A percentile compares a stretch with the other conserved stretches of the same genome.
Evolutionary conservation across 2,888 invertebrate genomes (phyloP).

Genomic region (Pilophorus perplexus): DNA sequence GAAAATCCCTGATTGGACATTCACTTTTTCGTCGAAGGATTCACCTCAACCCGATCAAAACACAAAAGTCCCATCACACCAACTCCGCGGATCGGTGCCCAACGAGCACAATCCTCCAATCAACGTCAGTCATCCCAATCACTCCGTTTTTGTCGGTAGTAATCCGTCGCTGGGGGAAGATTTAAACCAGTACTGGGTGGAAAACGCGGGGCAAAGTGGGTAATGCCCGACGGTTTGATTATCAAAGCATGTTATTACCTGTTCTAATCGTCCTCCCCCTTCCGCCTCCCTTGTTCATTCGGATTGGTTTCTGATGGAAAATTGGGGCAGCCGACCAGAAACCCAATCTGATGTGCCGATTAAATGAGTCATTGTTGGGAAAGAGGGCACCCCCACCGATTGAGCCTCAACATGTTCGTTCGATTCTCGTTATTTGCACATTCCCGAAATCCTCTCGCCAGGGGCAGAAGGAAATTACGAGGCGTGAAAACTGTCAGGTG

Average conservation of each 20-base stretch:
- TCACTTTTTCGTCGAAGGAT: no score
- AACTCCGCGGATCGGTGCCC: no score
- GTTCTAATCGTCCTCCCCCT: conserved; percentile 20
- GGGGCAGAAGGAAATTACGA: no score
- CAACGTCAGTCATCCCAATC: conserved; percentile 28
- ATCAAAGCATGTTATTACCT: conserved; percentile 33
- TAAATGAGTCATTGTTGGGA: conserved; percentile 15
- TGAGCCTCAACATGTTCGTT: no score
- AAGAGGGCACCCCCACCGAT: no score
- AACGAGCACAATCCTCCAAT: conserved; percentile 25
- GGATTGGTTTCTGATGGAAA: conserved; percentile 26
- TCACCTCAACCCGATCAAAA: conserved; percentile 8
- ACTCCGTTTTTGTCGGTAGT: not conserved
- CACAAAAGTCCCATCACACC: conserved; percentile 1
- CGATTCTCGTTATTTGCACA: no score
- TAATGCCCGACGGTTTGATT: conserved; percentile 30
- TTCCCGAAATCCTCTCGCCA: no score
- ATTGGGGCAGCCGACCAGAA: not conserved
- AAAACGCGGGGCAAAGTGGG: not conserved
- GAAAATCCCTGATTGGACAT: conserved; percentile 22
- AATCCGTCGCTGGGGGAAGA: not conserved
- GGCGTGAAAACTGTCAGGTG: no score
- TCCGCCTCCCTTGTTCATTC: conserved; percentile 13
- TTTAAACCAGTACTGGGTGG: not conserved
- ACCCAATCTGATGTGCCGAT: conserved; percentile 3